Evolutionary conservation across 2,888 invertebrate genomes (phyloP).

Genomic region (Morpho helenor): DNA sequence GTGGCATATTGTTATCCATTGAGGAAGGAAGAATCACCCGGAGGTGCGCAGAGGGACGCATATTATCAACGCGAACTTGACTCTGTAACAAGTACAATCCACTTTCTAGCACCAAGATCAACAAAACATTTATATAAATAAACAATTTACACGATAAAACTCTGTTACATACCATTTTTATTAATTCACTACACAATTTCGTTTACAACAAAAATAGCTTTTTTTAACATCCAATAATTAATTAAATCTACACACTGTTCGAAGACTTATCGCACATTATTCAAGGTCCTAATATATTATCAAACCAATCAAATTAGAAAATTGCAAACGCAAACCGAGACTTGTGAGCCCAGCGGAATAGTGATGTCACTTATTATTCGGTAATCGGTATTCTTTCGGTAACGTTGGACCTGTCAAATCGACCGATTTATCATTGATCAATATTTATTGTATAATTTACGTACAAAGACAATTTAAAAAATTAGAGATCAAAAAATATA

Average conservation of each 20-base stretch:
- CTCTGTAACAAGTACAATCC: slow-evolving; percentile 52
- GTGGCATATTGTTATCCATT: slow-evolving; percentile 52
- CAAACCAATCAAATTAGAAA: slow-evolving; percentile 19
- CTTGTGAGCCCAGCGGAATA: background rate
- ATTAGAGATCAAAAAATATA: no score
- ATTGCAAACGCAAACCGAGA: slow-evolving; percentile 15
- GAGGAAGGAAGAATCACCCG: slow-evolving; percentile 61
- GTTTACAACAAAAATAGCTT: slow-evolving; percentile 11
- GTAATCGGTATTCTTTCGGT: no score
- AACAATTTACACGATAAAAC: slow-evolving; percentile 44
- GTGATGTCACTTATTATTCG: background rate
- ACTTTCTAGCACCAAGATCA: slow-evolving; percentile 48
- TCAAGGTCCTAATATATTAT: slow-evolving; percentile 31
- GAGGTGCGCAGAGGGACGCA: slow-evolving; percentile 55
- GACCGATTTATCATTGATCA: background rate
- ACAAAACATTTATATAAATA: slow-evolving; percentile 60
- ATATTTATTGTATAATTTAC: no score
- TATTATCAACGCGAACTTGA: slow-evolving; percentile 52
- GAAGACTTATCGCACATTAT: slow-evolving; percentile 41
- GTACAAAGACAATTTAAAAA: no score
- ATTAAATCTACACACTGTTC: slow-evolving; percentile 35
- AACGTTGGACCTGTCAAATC: background rate
- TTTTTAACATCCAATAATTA: background rate
- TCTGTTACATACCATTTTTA: slow-evolving; percentile 39
- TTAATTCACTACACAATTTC: slow-evolving; percentile 6